Percentiles rank a stretch among this genome's conserved stretches.
phyloP scores from a whole-genome alignment of 2,797 vertebrate species.

The Ambastaia sidthimunki region DNA sequence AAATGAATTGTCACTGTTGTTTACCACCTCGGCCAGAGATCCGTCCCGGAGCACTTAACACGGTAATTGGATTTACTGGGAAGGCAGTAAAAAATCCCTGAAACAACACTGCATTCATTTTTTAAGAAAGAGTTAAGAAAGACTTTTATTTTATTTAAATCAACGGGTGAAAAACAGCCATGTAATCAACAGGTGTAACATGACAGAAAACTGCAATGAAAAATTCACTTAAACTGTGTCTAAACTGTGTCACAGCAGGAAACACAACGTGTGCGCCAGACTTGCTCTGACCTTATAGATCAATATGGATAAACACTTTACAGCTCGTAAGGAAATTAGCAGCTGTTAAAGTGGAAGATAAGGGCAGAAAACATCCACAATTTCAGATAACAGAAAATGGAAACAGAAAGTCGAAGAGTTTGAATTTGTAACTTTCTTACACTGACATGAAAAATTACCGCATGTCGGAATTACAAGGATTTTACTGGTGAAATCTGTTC shows the following conservation, averaged over 20 bases:
- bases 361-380: not conserved
- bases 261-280: not conserved
- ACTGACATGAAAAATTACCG: not conserved
- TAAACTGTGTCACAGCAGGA: not conserved
- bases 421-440: conserved; percentile 1
- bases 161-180: conserved; percentile 11
- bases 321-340: not conserved
- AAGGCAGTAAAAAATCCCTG: conserved; percentile 37
- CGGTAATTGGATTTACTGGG: conserved; percentile 65
- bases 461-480: not conserved
- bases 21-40: conserved; percentile 63
- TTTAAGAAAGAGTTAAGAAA: conserved; percentile 17
- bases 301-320: not conserved
- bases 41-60: conserved; percentile 42
- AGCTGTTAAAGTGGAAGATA: not conserved
- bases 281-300: not conserved
- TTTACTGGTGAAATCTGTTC: conserved; percentile 8
- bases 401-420: not conserved
- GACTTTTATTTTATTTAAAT: conserved; percentile 4
- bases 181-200: not conserved
- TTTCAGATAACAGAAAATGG: not conserved
- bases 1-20: conserved; percentile 68
- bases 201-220: not conserved
- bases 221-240: not conserved
- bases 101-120: conserved; percentile 50